Conservation (phyloP, 2,797 vertebrate genomes). For the Spinibarbus caldwelli region DNA sequence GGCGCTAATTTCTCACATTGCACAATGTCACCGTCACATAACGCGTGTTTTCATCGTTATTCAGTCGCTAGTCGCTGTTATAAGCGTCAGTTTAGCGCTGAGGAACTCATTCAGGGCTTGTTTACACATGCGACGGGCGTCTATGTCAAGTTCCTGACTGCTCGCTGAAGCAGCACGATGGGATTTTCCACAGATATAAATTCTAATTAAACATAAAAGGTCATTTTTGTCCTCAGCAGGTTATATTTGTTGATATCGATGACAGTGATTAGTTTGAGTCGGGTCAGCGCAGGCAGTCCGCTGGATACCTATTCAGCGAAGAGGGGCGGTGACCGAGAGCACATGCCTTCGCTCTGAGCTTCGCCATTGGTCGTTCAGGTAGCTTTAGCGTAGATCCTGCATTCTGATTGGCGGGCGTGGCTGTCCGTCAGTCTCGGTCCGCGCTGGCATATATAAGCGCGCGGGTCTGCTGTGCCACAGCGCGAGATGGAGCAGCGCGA, state of each 20-base stretch:
- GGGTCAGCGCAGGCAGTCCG: constrained; percentile 54
- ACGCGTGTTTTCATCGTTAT: background rate
- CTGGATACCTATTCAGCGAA: constrained; percentile 53
- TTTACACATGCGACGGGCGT: constrained; percentile 58
- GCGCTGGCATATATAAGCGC: constrained; percentile 51
- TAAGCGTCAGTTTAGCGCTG: background rate
- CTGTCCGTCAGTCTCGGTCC: constrained; percentile 51
- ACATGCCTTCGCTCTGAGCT: constrained; percentile 24
- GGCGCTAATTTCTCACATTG: background rate
- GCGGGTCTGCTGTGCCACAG: constrained; percentile 44
- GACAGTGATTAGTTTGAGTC: background rate
- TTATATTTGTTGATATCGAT: background rate
- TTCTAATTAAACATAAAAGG: background rate
- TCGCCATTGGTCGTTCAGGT: constrained; percentile 42
- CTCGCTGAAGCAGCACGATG: background rate
- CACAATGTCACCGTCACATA: background rate
- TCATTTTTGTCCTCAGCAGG: background rate
- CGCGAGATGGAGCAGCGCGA: constrained; percentile 48
- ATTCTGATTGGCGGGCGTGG: constrained; percentile 44
- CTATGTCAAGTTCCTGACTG: constrained; percentile 34
- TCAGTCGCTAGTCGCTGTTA: background rate
- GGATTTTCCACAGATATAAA: background rate
- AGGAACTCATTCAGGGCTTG: constrained; percentile 32
- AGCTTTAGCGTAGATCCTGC: background rate
- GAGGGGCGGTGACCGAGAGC: constrained; percentile 43